These are phyloP conservation scores for Heteromyza rotundicornis DNA, from an alignment of 2,888 invertebrate genomes.

Conservation along the genomic window DNA sequence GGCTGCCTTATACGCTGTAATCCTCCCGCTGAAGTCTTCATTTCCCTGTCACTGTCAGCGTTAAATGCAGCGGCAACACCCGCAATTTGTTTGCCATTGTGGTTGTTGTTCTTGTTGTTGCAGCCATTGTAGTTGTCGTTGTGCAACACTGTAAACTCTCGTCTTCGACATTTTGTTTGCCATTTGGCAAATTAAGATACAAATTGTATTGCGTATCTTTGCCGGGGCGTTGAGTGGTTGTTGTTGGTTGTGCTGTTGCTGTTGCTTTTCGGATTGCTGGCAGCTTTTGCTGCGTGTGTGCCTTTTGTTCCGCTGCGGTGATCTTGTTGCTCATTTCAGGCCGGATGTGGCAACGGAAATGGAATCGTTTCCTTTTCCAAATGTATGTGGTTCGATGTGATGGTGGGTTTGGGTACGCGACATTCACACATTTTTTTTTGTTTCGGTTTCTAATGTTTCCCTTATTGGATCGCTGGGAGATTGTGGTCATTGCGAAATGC, in stretches of 20 bases:
- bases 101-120: constrained; percentile 14
- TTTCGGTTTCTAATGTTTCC: no score
- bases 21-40: constrained; percentile 10
- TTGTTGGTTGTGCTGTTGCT: neutral
- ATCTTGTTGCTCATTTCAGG: constrained; percentile 12
- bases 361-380: constrained; percentile 28
- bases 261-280: neutral
- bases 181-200: constrained; percentile 39
- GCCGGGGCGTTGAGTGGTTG: constrained; percentile 24
- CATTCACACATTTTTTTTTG: no score
- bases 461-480: no score
- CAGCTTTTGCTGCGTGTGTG: neutral
- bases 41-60: constrained; percentile 21
- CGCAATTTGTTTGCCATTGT: constrained; percentile 19
- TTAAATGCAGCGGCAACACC: constrained; percentile 22
- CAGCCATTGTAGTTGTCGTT: constrained; percentile 14
- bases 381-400: constrained; percentile 8
- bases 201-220: constrained; percentile 32
- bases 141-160: constrained; percentile 25
- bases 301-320: neutral
- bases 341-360: constrained; percentile 30
- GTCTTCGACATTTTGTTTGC: constrained; percentile 30
- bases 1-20: constrained; percentile 10
- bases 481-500: no score
- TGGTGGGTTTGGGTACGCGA: no score